Evolutionary conservation across 2,888 invertebrate genomes (phyloP), one percentile per base, ranked within the genome.

Genomic region (Drosophila neutralis): DNA sequence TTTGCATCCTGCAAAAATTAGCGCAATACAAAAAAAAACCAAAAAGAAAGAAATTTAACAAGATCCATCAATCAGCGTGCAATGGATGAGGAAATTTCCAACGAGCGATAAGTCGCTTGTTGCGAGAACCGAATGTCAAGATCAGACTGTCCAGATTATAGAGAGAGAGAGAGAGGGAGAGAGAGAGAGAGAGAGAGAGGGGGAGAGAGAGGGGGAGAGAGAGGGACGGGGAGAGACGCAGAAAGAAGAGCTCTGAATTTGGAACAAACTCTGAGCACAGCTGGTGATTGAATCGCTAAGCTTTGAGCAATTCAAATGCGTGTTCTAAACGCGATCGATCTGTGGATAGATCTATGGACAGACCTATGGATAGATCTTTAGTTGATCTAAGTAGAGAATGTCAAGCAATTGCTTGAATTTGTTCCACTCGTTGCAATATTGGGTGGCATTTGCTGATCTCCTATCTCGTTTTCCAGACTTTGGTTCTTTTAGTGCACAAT

Each of bases 1-100:
- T 42, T 24, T 36, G 56, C 56, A 53, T 62, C 67, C 54, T 65
- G 48, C 35, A 8, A 40, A 48, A 48, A 49, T 27, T 33, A 36
- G 24, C 48, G 38, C 33, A 52, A 33, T 7, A 24, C 51, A 54
- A 59, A 21, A 18, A 31, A 13, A 18, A 11, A 24, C 18, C 7
- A 40, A 42, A 68, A 64, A 59, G 18, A 10, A 51, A n/a, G 24
- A 15, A 36, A 51, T 38, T 35, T 13, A 60, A 77, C 73, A 64
- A 77, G 59, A 74, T 78, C 67, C 74, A 78, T 78, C 78, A 78
- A 77, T 77, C 76, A 73, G 57, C 60, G n/a, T 40, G 49, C 53
- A 33, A 18, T 54, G n/a, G 63, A 13, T 49, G 63, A 66, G 53
- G 57, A 52, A 60, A 63, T 70, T 52, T 53, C 64, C 67, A 67